These are phyloP conservation scores for Eulithis testata DNA, from an alignment of 2,888 invertebrate genomes.

Conservation along the genomic window DNA sequence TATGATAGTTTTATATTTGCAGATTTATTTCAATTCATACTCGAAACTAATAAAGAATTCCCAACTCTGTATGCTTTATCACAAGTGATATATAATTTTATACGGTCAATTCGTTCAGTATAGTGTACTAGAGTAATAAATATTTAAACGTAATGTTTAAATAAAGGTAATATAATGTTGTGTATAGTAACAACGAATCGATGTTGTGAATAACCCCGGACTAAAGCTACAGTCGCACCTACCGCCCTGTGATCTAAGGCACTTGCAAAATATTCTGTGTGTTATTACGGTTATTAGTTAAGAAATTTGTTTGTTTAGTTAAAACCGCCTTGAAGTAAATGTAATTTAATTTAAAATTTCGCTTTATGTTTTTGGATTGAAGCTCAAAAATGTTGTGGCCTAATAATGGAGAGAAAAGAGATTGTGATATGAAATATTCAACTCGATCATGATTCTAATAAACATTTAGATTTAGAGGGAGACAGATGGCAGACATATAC, in stretches of 20 bases:
- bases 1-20: constrained; percentile 17
- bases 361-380: constrained; percentile 32
- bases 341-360: constrained; percentile 31
- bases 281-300: constrained; percentile 49
- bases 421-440: not conserved
- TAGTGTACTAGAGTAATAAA: constrained; percentile 21
- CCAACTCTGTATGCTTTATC: not conserved
- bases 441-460: not conserved
- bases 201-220: constrained; percentile 64
- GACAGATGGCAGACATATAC: too few relatives aligned
- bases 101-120: constrained; percentile 17
- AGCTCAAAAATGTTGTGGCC: constrained; percentile 36
- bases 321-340: constrained; percentile 43
- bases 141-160: constrained; percentile 22
- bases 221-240: constrained; percentile 46
- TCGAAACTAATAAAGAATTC: not conserved
- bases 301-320: constrained; percentile 42
- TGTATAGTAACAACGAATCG: constrained; percentile 66
- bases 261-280: constrained; percentile 79
- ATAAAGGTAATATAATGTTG: constrained; percentile 37
- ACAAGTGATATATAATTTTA: constrained; percentile 2
- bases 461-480: too few relatives aligned
- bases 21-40: not conserved
- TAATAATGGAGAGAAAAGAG: constrained; percentile 33
- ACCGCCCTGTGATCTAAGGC: constrained; percentile 55